Conservation (phyloP, 1,140 invertebrate genomes). For the Goniozus legneri region DNA sequence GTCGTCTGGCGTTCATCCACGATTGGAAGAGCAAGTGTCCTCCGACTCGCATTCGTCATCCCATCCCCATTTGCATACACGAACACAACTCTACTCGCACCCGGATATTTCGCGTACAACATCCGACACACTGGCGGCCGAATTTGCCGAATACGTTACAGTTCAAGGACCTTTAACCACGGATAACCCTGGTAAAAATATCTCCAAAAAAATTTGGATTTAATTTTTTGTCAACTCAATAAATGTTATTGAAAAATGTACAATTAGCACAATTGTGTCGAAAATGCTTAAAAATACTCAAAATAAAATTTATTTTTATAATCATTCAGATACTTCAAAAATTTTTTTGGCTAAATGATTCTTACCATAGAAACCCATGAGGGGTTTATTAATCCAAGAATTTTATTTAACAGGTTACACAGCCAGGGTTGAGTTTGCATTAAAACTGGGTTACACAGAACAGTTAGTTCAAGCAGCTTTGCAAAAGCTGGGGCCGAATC, state of each 20-base stretch:
- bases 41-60: slow-evolving; percentile 60
- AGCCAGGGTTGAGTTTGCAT: slow-evolving; percentile 70
- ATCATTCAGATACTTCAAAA: background rate
- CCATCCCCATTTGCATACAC: slow-evolving; percentile 38
- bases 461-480: slow-evolving; percentile 78
- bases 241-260: background rate
- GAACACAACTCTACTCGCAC: slow-evolving; percentile 53
- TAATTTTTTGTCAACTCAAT: background rate
- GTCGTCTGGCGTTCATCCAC: slow-evolving; percentile 30
- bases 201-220: background rate
- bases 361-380: too few relatives aligned
- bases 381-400: too few relatives aligned
- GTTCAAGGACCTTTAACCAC: slow-evolving; percentile 33
- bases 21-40: slow-evolving; percentile 35
- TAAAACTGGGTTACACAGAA: slow-evolving; percentile 91
- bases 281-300: background rate
- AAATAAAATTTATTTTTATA: slow-evolving; percentile 1
- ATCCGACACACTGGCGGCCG: slow-evolving; percentile 78
- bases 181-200: slow-evolving; percentile 34
- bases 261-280: too few relatives aligned
- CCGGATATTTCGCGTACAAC: slow-evolving; percentile 75
- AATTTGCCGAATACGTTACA: slow-evolving; percentile 80
- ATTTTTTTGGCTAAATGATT: background rate
- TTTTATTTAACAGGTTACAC: slow-evolving; percentile 44
- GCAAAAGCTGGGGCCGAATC: slow-evolving; percentile 76